Percentiles rank a stretch among this genome's conserved stretches.
Evolutionary conservation across 1,140 invertebrate genomes (phyloP).

Genomic region (Papilio polytes): DNA sequence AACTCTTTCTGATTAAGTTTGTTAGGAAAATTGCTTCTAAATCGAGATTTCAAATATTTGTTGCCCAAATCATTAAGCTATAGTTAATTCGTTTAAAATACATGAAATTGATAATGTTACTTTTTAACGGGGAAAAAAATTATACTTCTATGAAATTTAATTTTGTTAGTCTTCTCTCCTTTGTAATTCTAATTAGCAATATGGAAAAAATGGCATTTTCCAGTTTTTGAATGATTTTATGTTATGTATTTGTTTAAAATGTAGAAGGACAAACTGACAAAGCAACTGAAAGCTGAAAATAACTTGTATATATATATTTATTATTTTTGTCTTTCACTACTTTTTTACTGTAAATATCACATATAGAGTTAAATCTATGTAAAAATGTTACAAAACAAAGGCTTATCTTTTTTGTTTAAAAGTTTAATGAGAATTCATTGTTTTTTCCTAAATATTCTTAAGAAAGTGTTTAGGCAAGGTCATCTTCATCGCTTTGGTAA

Average conservation of each 20-base stretch:
- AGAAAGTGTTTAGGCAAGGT: no score
- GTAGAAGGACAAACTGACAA: no score
- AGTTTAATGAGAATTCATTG: no score
- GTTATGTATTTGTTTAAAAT: background rate
- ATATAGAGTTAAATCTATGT: no score
- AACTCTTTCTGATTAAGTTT: constrained; percentile 15
- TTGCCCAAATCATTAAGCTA: background rate
- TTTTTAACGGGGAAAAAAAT: background rate
- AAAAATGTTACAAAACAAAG: no score
- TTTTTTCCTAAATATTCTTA: no score
- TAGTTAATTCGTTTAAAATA: background rate
- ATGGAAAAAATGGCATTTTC: background rate
- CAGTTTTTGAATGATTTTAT: background rate
- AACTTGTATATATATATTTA: no score
- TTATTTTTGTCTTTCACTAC: no score
- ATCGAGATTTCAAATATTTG: background rate
- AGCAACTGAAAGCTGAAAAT: no score
- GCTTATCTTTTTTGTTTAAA: no score
- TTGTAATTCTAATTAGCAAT: background rate
- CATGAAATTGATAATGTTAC: background rate
- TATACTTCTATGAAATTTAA: background rate
- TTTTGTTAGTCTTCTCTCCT: background rate
- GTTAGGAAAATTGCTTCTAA: background rate
- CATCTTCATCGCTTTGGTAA: no score
- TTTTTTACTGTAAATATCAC: no score